Evolutionary conservation across 2,888 invertebrate genomes (phyloP).

Genomic region (Apotomis capreana): DNA sequence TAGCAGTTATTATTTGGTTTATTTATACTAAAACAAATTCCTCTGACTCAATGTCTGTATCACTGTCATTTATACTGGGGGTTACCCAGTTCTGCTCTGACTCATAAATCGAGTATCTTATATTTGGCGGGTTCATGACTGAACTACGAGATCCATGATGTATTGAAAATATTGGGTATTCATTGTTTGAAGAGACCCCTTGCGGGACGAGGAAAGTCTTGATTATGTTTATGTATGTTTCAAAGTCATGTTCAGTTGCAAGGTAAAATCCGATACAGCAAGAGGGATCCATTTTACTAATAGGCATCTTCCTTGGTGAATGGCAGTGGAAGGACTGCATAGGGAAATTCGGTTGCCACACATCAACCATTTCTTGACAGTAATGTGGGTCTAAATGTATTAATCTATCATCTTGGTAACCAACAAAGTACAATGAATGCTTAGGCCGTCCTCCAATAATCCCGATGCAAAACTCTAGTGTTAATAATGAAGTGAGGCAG

Average conservation of each 20-base stretch:
- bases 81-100: slow-evolving; percentile 80
- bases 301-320: slow-evolving; percentile 92
- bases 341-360: slow-evolving; percentile 90
- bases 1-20: slow-evolving; percentile 40
- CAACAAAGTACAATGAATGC: slow-evolving; percentile 96
- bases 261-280: slow-evolving; percentile 96
- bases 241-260: slow-evolving; percentile 88
- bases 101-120: slow-evolving; percentile 81
- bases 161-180: slow-evolving; percentile 93
- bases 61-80: slow-evolving; percentile 80
- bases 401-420: slow-evolving; percentile 95
- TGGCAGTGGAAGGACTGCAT: slow-evolving; percentile 92
- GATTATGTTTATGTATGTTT: slow-evolving; percentile 88
- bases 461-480: slow-evolving; percentile 92
- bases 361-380: slow-evolving; percentile 95
- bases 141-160: slow-evolving; percentile 88
- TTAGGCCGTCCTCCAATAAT: slow-evolving; percentile 96
- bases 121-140: slow-evolving; percentile 81
- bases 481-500: slow-evolving; percentile 91
- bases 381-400: slow-evolving; percentile 97
- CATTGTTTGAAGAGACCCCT: slow-evolving; percentile 77
- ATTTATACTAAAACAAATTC: slow-evolving; percentile 87
- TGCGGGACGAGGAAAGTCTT: slow-evolving; percentile 82
- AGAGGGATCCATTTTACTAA: slow-evolving; percentile 95
- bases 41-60: slow-evolving; percentile 87